Percentiles rank a stretch among this genome's conserved stretches.
These are phyloP conservation scores for Ornithorhynchus anatinus DNA, from an alignment of 2,113 vertebrate genomes.

Conservation along the genomic window DNA sequence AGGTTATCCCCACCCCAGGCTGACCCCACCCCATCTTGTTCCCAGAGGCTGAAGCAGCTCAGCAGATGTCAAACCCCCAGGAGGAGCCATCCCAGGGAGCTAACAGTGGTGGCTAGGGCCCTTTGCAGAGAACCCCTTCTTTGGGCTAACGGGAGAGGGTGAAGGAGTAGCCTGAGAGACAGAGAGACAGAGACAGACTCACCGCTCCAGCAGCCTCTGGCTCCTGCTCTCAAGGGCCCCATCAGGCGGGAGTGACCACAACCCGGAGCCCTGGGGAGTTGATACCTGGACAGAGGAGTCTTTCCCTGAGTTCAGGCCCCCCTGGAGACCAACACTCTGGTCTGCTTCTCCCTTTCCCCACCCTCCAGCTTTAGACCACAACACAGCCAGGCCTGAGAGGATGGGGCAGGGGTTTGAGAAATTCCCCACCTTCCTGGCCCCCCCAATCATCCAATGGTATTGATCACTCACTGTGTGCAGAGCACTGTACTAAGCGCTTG, in stretches of 20 bases:
- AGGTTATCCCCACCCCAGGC: neutral
- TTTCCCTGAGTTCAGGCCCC: neutral
- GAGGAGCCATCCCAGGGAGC: too few relatives aligned
- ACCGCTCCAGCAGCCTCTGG: neutral
- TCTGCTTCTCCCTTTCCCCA: neutral
- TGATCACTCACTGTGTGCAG: too few relatives aligned
- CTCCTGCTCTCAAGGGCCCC: neutral
- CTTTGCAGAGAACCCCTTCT: neutral
- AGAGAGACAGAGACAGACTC: too few relatives aligned
- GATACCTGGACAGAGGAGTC: neutral
- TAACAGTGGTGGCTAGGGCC: neutral
- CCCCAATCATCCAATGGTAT: too few relatives aligned
- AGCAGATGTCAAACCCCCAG: too few relatives aligned
- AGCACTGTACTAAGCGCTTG: too few relatives aligned
- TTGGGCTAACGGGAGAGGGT: neutral
- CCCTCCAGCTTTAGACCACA: neutral
- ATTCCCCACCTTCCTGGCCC: too few relatives aligned
- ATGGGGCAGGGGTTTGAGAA: too few relatives aligned
- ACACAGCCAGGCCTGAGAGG: too few relatives aligned
- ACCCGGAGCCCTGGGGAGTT: slow-evolving; percentile 10
- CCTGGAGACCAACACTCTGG: neutral
- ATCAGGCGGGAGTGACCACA: neutral
- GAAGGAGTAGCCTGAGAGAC: neutral
- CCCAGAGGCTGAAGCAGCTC: neutral
- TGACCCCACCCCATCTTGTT: neutral